phyloP scores from a whole-genome alignment of 2,797 vertebrate species.

The Pristis pectinata region DNA sequence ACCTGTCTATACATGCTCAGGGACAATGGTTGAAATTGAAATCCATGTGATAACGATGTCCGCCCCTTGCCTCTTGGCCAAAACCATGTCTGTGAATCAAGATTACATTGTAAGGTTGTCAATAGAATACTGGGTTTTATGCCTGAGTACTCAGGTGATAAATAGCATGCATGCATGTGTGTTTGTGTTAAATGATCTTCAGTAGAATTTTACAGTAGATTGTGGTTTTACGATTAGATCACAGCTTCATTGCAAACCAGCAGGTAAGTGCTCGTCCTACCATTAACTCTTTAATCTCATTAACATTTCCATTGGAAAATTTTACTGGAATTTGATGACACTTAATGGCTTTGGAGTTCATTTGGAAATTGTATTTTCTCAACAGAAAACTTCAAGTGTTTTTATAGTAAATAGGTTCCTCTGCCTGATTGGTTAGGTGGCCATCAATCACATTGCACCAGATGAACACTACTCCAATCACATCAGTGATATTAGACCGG shows the following conservation, averaged over 20 bases:
- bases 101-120: neutral
- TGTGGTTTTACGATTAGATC: neutral
- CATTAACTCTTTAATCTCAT: neutral
- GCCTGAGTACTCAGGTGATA: neutral
- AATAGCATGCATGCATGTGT: neutral
- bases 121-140: neutral
- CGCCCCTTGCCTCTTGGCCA: neutral
- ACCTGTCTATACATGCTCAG: no score
- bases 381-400: neutral
- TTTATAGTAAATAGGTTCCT: neutral
- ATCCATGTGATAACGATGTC: neutral
- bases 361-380: neutral
- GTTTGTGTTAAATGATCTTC: neutral
- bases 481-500: neutral
- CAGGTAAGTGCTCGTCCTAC: neutral
- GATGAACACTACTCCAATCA: neutral
- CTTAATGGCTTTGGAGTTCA: neutral
- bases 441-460: neutral
- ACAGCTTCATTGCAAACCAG: neutral
- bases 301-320: neutral
- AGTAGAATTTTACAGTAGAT: neutral
- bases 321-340: neutral
- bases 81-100: neutral
- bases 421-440: neutral
- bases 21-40: neutral